Percentiles rank a stretch among this genome's conserved stretches.
Evolutionary conservation across 2,113 vertebrate genomes (phyloP).

Genomic region (Syngnathoides biaculeatus): DNA sequence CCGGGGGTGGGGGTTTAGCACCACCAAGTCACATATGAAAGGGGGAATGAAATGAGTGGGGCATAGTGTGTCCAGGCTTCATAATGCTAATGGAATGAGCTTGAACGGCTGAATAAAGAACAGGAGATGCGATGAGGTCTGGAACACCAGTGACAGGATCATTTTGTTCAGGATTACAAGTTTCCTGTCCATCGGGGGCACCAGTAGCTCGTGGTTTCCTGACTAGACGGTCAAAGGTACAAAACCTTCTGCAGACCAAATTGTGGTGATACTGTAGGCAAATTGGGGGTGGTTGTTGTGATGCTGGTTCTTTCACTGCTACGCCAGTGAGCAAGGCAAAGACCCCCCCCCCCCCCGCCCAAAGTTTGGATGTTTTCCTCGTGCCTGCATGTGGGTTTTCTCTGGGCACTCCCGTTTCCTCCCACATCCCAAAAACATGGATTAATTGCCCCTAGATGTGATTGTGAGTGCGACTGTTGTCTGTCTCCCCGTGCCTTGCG

Average conservation of each 20-base stretch:
- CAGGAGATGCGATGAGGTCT: conserved; percentile 56
- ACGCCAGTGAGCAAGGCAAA: neutral
- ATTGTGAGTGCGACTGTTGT: too few species aligned
- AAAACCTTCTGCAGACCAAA: neutral
- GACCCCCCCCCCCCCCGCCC: neutral
- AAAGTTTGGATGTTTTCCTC: too few species aligned
- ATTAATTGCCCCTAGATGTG: too few species aligned
- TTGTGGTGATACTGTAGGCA: too few species aligned
- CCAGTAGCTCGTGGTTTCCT: neutral
- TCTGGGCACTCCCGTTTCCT: too few species aligned
- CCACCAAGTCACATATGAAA: conserved; percentile 49
- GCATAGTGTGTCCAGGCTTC: conserved; percentile 43
- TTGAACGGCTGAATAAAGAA: conserved; percentile 42
- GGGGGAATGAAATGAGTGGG: conserved; percentile 58
- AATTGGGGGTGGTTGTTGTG: neutral
- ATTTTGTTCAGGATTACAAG: neutral
- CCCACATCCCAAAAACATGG: too few species aligned
- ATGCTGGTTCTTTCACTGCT: neutral
- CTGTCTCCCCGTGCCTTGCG: too few species aligned
- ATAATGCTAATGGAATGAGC: conserved; percentile 67
- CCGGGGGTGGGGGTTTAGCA: conserved; percentile 41
- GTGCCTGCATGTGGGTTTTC: too few species aligned
- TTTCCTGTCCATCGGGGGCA: neutral
- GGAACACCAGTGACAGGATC: conserved; percentile 14
- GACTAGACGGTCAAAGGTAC: conserved; percentile 1